Base-by-base conservation (phyloP, 2,113 vertebrate species). In the Collichthys lucidus region DNA sequence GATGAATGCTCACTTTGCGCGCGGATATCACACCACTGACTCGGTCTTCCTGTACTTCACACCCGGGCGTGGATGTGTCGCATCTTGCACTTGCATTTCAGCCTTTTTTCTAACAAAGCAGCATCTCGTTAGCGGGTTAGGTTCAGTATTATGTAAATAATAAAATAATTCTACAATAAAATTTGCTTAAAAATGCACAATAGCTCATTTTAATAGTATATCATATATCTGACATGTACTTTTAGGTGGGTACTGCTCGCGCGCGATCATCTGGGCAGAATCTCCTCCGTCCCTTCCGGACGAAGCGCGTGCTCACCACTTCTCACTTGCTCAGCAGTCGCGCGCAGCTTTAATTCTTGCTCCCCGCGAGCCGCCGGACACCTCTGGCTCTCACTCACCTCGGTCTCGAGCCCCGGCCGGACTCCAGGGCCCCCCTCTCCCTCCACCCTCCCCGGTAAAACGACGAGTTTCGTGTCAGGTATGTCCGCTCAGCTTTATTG, bases 11-110 rank as follows among this genome's bases (percentile, higher is more conserved):
- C 1, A 9, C 6, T 52, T 17, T 42, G 40, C 7, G 20, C 60
- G 52, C 86, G 82, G 86, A 83, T 87, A n/a, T 89, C 67, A 46
- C 92, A 87, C 88, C 9, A 84, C 35, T 79, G 7, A 8, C 19
- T 31, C 29, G 12, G 31, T n/a, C 80, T 91, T 90, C 89, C 89
- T 91, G 89, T 89, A 52, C 1, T 52, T 90, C 63, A 70, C 86
- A 83, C 44, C 22, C 62, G 16, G 1, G 2, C 9, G 31, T 29
- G 6, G n/a, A 53, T 31, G 59, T 47, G 59, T 63, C 22, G 6
- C 59, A 12, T 74, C 14, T 47, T 61, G 44, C 53, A 61, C 35
- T 11, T 71, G 64, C 46, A 22, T 52, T 19, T 2, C 12, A 40
- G 35, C 35, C 35, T 40, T 40, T 40, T 40, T 2, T 26, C 26